These are phyloP conservation scores for Tineola bisselliella DNA, from an alignment of 2,888 invertebrate genomes.

Conservation along the genomic window DNA sequence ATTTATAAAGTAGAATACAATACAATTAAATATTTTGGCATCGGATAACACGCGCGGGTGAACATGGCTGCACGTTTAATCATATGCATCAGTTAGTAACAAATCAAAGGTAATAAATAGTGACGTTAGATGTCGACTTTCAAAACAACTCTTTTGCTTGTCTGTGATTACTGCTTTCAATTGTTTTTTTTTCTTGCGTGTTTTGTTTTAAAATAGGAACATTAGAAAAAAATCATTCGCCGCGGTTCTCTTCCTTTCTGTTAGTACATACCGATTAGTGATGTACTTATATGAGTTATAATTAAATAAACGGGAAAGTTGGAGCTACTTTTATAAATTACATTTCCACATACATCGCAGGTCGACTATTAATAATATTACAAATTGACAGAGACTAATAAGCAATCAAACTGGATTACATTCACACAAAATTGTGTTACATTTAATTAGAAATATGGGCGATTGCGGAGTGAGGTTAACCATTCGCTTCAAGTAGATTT, in stretches of 20 bases:
- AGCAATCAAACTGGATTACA: neutral
- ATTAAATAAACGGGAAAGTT: too few species aligned
- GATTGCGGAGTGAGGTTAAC: neutral
- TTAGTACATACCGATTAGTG: too few species aligned
- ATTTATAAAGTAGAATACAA: neutral
- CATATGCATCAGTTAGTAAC: slow-evolving; percentile 1
- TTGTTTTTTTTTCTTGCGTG: neutral
- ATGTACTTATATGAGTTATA: too few species aligned
- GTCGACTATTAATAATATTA: too few species aligned
- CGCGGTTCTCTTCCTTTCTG: too few species aligned
- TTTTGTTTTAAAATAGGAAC: too few species aligned
- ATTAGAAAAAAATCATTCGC: too few species aligned
- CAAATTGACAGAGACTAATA: neutral
- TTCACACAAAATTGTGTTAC: neutral
- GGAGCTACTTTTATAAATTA: too few species aligned
- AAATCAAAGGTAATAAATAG: neutral
- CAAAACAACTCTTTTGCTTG: neutral
- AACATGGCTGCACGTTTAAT: slow-evolving; percentile 14
- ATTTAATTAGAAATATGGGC: neutral
- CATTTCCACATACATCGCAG: too few species aligned
- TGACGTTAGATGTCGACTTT: slow-evolving; percentile 3
- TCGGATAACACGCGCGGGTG: slow-evolving; percentile 22
- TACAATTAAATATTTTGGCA: slow-evolving; percentile 14
- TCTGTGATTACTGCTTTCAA: neutral
- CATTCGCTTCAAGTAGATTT: neutral